phyloP scores from a whole-genome alignment of 2,797 vertebrate genomes.

The Sebastes alutus region DNA sequence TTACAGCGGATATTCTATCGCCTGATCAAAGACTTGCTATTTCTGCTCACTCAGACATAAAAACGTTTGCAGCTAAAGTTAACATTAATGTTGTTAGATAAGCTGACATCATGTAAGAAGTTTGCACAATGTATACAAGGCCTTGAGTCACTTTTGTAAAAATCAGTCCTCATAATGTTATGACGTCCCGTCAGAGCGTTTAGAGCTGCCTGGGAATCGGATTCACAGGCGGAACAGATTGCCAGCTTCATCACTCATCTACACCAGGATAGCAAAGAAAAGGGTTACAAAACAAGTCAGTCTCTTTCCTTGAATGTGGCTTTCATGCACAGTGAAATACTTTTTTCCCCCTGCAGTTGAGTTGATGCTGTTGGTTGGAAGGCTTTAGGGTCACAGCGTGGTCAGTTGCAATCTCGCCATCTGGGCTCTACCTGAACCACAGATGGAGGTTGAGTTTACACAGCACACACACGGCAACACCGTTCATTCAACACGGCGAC shows the following conservation, averaged over 20 bases:
- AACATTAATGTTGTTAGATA: slow-evolving; percentile 3
- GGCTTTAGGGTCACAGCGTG: slow-evolving; percentile 47
- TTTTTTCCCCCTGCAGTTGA: not conserved
- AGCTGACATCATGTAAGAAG: slow-evolving; percentile 14
- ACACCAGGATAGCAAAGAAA: slow-evolving; percentile 16
- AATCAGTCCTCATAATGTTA: slow-evolving; percentile 23
- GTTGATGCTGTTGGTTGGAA: not conserved
- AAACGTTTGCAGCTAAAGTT: not conserved
- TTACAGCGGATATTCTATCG: slow-evolving; percentile 10
- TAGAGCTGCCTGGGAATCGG: not conserved
- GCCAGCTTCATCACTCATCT: slow-evolving; percentile 39
- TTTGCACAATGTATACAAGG: slow-evolving; percentile 6
- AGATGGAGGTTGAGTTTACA: slow-evolving; percentile 69
- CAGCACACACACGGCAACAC: slow-evolving; percentile 67
- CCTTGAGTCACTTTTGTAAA: slow-evolving; percentile 9
- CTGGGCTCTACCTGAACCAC: slow-evolving; percentile 67
- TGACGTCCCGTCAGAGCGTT: not conserved
- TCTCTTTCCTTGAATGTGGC: not conserved
- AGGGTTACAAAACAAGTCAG: slow-evolving; percentile 32
- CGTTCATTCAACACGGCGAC: slow-evolving; percentile 66
- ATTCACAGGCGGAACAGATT: not conserved
- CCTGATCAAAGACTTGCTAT: slow-evolving; percentile 52
- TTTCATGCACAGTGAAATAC: slow-evolving; percentile 15
- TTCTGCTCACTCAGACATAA: slow-evolving; percentile 20
- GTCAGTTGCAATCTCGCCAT: slow-evolving; percentile 69